Conservation (phyloP, 2,888 invertebrate species). For the Agriopis aurantiaria region DNA sequence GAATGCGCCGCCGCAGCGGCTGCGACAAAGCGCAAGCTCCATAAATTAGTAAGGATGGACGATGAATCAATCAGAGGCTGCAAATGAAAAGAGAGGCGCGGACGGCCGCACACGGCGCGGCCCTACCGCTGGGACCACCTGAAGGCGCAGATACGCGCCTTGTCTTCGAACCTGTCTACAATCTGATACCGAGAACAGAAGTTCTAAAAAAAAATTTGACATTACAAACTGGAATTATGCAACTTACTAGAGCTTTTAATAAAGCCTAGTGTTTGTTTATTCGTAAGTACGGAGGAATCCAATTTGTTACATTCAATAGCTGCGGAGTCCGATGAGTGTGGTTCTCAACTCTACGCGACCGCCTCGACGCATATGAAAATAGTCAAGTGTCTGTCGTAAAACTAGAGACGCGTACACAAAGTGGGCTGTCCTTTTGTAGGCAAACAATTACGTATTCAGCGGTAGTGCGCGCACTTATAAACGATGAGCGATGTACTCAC, state of each 20-base stretch:
- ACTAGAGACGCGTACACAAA: conserved; percentile 74
- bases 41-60: conserved; percentile 77
- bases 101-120: conserved; percentile 72
- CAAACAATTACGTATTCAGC: conserved; percentile 77
- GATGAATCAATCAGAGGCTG: conserved; percentile 80
- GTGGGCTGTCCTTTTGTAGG: conserved; percentile 75
- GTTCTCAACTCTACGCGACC: conserved; percentile 50
- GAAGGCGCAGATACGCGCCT: conserved; percentile 27
- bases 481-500: conserved; percentile 61
- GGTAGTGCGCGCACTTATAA: conserved; percentile 62
- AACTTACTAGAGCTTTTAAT: conserved; percentile 41
- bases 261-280: conserved; percentile 52
- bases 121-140: conserved; percentile 58
- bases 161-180: conserved; percentile 12
- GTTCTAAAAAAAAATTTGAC: conserved; percentile 29
- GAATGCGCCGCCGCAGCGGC: conserved; percentile 63
- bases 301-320: conserved; percentile 63
- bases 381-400: conserved; percentile 81
- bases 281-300: conserved; percentile 51
- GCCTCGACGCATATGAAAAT: conserved; percentile 68
- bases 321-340: conserved; percentile 57
- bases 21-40: conserved; percentile 71
- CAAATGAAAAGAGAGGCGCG: conserved; percentile 67
- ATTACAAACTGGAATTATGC: conserved; percentile 20
- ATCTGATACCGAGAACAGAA: conserved; percentile 32